These are phyloP conservation scores for Gonioctena quinquepunctata DNA, from an alignment of 1,140 invertebrate species.

Conservation along the genomic window DNA sequence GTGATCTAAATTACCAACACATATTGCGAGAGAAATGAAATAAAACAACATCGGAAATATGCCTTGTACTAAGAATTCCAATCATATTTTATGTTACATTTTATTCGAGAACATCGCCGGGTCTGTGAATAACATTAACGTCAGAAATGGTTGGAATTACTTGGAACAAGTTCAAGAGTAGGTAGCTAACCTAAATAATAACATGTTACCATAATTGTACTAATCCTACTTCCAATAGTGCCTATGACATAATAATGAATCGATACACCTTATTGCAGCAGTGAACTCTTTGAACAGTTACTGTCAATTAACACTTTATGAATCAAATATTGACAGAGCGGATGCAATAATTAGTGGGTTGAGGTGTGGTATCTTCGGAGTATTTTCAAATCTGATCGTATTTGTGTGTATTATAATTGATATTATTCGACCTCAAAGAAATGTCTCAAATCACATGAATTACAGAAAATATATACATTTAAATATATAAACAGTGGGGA, in stretches of 20 bases:
- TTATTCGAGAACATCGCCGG: background rate
- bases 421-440: no score
- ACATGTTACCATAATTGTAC: constrained; percentile 30
- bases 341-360: no score
- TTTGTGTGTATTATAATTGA: no score
- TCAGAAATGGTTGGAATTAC: constrained; percentile 25
- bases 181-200: constrained; percentile 28
- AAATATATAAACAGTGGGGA: no score
- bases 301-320: background rate
- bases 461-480: no score
- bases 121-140: constrained; percentile 25
- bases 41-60: background rate
- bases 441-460: no score
- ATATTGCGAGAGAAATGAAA: background rate
- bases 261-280: background rate
- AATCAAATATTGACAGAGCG: background rate
- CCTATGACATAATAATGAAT: constrained; percentile 26
- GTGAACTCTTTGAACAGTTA: background rate
- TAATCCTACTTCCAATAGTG: constrained; percentile 26
- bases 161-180: constrained; percentile 25
- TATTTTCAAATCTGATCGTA: no score
- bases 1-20: background rate
- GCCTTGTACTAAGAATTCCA: constrained; percentile 3
- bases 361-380: no score
- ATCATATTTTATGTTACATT: constrained; percentile 21